phyloP scores from a whole-genome alignment of 2,888 invertebrate species.

The Erpobdella octoculata region DNA sequence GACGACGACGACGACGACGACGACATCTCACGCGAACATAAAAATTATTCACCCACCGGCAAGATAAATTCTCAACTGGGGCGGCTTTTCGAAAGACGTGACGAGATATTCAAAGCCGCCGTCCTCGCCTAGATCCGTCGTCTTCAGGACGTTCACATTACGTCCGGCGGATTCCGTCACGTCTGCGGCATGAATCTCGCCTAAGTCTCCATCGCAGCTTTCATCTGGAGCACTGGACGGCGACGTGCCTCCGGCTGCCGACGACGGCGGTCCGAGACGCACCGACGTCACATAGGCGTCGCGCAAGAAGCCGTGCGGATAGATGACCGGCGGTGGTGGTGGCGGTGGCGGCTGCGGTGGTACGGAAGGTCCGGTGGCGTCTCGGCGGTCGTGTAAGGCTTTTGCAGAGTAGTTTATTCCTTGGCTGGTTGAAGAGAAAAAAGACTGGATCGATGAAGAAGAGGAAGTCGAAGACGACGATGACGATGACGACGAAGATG shows the following conservation, averaged over 20 bases:
- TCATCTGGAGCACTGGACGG: not conserved
- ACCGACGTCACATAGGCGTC: not conserved
- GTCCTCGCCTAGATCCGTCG: not conserved
- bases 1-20: not conserved
- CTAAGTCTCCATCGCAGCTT: too few relatives aligned
- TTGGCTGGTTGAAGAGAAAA: not conserved
- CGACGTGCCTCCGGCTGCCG: not conserved
- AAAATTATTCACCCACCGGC: not conserved
- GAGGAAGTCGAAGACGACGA: too few relatives aligned
- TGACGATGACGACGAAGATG: too few relatives aligned
- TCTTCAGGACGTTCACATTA: not conserved
- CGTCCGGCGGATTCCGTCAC: not conserved
- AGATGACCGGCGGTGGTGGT: not conserved
- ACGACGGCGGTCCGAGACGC: not conserved
- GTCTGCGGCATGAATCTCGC: too few relatives aligned
- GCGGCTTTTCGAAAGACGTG: constrained; percentile 11
- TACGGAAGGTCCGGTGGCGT: not conserved
- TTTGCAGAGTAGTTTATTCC: not conserved
- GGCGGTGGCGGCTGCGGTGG: not conserved
- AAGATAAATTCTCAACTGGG: constrained; percentile 15
- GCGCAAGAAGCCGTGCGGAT: not conserved
- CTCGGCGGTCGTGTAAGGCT: too few relatives aligned
- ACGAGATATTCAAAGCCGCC: constrained; percentile 13
- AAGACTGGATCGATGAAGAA: too few relatives aligned
- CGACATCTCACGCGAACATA: not conserved